A percentile compares a stretch with the other conserved stretches of the same genome.
Evolutionary conservation across 2,797 vertebrate genomes (phyloP).

Genomic region (Ctenochaetus hawaiiensis): DNA sequence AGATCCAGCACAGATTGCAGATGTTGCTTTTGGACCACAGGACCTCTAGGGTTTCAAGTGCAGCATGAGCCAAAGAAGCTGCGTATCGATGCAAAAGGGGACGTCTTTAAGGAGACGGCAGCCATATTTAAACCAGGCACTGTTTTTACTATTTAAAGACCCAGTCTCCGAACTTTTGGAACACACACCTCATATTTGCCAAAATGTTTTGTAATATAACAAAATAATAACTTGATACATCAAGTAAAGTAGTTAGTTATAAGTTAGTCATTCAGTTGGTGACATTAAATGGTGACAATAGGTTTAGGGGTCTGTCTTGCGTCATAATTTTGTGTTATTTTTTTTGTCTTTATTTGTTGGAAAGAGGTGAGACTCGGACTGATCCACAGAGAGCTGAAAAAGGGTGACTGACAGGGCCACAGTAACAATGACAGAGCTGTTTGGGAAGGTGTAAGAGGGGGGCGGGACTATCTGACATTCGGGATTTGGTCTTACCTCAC

Average conservation of each 20-base stretch:
- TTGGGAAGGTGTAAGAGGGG: conserved; percentile 62
- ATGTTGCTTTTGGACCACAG: too few relatives aligned
- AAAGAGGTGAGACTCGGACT: conserved; percentile 29
- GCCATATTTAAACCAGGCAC: too few relatives aligned
- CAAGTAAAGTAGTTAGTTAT: not conserved
- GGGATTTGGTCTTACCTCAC: conserved; percentile 85
- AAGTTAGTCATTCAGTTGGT: not conserved
- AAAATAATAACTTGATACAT: not conserved
- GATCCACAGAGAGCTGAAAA: conserved; percentile 57
- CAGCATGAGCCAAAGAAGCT: too few relatives aligned
- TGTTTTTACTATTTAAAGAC: too few relatives aligned
- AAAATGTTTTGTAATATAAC: too few relatives aligned
- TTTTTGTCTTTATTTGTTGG: not conserved
- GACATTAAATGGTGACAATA: too few relatives aligned
- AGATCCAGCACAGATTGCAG: too few relatives aligned
- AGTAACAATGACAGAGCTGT: conserved; percentile 79
- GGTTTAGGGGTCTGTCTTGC: not conserved
- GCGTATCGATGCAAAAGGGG: too few relatives aligned
- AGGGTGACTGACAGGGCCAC: conserved; percentile 82
- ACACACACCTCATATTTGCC: not conserved
- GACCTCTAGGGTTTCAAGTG: too few relatives aligned
- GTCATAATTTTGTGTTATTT: not conserved
- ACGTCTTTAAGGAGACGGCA: too few relatives aligned
- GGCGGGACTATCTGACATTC: conserved; percentile 68
- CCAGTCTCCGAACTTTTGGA: too few relatives aligned